Base-by-base conservation (phyloP, 2,888 invertebrate species). In the Drosophila borealis region DNA sequence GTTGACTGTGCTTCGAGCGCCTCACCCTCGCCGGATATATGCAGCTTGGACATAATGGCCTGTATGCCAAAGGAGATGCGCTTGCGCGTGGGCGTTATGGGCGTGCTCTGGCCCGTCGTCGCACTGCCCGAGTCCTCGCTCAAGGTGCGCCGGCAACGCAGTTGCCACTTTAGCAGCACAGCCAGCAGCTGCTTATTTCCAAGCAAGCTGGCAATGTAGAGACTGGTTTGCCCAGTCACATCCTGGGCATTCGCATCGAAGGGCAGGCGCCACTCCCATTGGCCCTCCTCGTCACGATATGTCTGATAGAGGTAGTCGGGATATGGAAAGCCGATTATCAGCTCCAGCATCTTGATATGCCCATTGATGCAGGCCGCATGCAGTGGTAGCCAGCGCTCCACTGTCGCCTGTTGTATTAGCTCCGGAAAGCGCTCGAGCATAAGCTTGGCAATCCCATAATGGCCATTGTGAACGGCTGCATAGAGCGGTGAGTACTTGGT, bases 281-380 rank as follows among this genome's bases (percentile, higher is more conserved):
- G 94, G 17, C 96, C 96, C 2, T 94, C 93, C 37, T 94, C 93
- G 90, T 97, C 97, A 61, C 95, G 95, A 92, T 94, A 95, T 86
- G 94, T 94, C 70, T 94, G 93, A 87, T 95, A 93, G 54, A 96
- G 91, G 81, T 94, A 93, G 34, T 95, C 94, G 0, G 98, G 97
- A 93, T 98, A 99, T 0, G 95, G 94, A 91, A 95, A 96, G 81
- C 95, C 94, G 11, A 99, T 94, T 11, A 99, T 93, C 57, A 96
- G 92, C 62, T 97, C 96, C 61, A 98, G 94, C 36, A 98, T 93
- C 11, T 94, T 90, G 29, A 95, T 93, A 91, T 98, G 97, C 0
- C 97, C 98, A 85, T 97, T 97, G 88, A 98, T 97, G 71, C 96
- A 96, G 44, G 98, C 97, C 8, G 98, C 98, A 93, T 99, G 99